Base-by-base conservation (phyloP, 35 echinoderm and acorn worm species). In the Chiridota heheva region DNA sequence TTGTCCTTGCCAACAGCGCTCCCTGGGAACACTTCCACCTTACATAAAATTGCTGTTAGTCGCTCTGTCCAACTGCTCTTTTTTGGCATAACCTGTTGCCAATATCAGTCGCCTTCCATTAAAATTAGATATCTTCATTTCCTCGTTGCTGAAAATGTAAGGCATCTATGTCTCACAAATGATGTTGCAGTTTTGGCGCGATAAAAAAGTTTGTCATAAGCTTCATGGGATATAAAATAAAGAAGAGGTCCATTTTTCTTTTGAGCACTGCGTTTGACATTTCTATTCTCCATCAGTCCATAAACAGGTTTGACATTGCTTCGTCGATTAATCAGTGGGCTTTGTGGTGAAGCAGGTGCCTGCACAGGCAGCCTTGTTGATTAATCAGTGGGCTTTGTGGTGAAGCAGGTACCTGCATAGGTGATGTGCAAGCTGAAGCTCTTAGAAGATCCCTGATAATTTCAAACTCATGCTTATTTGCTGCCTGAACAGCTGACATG, bases 1-100 rank as follows among this genome's bases (percentile, higher is more conserved):
- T 40, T 77, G 0, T 7, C 30, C 40, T 37, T 77, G 10, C 48
- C 73, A 20, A 59, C 4, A 0, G 73, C 60, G 28, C 73, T 77
- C 0, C 48, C 73, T 8, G 73, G 73, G 40, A 58, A 77, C 44
- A n/a, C n/a, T n/a, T 77, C 73, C 10, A 77, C 1, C 29, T 77
- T 28, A 1, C 30, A n/a, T 36, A 77, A 20, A 8, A 59, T 8
- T 3, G 73, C 73, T 3, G n/a, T 24, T 13, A 77, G 56, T 1
- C 2, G 73, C 29, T 4, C 73, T 33, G 25, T 77, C 73, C 28
- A 77, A 37, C 33, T 41, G 37, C 3, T 15, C 16, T 28, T 77
- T 77, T 12, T 10, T 32, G 0, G 60, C 30, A 36, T 34, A 37
- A 10, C 73, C 73, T 4, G 56, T 32, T 3, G 30, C 51, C 1